These are phyloP conservation scores for Aix galericulata DNA, from an alignment of 2,113 vertebrate genomes.

Conservation along the genomic window DNA sequence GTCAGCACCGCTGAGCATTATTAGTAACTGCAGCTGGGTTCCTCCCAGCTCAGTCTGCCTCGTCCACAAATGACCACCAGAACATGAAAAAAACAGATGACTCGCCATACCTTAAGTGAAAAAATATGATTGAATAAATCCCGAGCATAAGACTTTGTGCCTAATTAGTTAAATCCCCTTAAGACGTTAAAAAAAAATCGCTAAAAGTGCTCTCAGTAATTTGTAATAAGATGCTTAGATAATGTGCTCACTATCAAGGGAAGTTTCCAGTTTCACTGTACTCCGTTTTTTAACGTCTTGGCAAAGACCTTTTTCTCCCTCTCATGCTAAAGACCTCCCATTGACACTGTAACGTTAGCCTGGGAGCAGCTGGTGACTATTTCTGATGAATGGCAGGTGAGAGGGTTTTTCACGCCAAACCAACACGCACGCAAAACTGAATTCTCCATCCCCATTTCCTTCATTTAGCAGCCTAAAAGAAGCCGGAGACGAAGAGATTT, in stretches of 20 bases:
- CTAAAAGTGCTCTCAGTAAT: slow-evolving; percentile 56
- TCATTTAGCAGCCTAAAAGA: background rate
- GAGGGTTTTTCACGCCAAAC: background rate
- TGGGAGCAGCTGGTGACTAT: slow-evolving; percentile 59
- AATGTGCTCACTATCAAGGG: slow-evolving; percentile 62
- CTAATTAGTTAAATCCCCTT: slow-evolving; percentile 70
- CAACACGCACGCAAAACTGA: background rate
- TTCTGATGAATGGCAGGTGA: slow-evolving; percentile 68
- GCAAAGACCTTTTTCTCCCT: slow-evolving; percentile 9
- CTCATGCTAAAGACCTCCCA: slow-evolving; percentile 60
- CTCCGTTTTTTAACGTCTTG: slow-evolving; percentile 43
- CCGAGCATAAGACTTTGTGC: slow-evolving; percentile 56
- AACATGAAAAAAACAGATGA: background rate
- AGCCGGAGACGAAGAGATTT: background rate
- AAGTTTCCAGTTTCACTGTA: slow-evolving; percentile 68
- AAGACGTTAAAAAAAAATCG: slow-evolving; percentile 34
- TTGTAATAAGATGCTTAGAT: slow-evolving; percentile 68
- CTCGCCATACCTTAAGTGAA: slow-evolving; percentile 22
- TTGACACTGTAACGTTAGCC: slow-evolving; percentile 42
- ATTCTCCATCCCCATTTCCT: background rate
- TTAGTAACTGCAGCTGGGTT: slow-evolving; percentile 3
- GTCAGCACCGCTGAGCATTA: background rate
- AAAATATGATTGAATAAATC: slow-evolving; percentile 63
- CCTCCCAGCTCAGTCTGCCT: background rate
- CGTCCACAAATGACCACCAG: slow-evolving; percentile 16